Evolutionary conservation across 2,888 invertebrate genomes (phyloP).

Genomic region (Cataglyphis cursor): DNA sequence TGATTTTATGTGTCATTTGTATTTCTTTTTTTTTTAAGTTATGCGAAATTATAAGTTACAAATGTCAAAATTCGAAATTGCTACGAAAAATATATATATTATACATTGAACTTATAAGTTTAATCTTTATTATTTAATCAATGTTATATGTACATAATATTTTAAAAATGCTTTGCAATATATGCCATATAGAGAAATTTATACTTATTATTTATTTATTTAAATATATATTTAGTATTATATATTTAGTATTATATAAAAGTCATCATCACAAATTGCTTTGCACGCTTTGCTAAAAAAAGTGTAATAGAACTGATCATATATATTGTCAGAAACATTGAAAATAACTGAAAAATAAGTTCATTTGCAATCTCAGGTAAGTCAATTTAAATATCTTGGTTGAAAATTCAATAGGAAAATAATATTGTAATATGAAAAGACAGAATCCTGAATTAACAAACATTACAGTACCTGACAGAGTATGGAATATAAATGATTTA

Average conservation of each 20-base stretch:
- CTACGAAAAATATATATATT: neutral
- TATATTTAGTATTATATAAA: neutral
- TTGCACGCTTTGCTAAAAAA: slow-evolving; percentile 66
- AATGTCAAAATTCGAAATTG: slow-evolving; percentile 19
- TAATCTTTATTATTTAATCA: slow-evolving; percentile 5
- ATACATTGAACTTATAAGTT: neutral
- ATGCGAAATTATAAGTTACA: neutral
- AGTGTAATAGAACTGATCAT: slow-evolving; percentile 49
- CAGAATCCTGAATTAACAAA: neutral
- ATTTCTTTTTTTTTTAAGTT: slow-evolving; percentile 41
- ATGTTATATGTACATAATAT: neutral
- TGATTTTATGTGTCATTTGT: slow-evolving; percentile 17
- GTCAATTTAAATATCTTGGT: slow-evolving; percentile 43
- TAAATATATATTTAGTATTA: slow-evolving; percentile 4
- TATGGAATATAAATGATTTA: slow-evolving; percentile 92
- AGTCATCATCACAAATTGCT: slow-evolving; percentile 52
- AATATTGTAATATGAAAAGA: neutral
- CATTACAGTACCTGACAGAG: slow-evolving; percentile 90
- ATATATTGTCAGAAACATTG: neutral
- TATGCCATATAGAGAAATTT: neutral
- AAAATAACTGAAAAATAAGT: slow-evolving; percentile 29
- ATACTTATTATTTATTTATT: slow-evolving; percentile 5
- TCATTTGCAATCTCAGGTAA: slow-evolving; percentile 59
- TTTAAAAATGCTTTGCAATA: neutral
- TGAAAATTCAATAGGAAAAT: slow-evolving; percentile 12